Evolutionary conservation across 2,797 vertebrate genomes (phyloP).

Genomic region (Coreius guichenoti): DNA sequence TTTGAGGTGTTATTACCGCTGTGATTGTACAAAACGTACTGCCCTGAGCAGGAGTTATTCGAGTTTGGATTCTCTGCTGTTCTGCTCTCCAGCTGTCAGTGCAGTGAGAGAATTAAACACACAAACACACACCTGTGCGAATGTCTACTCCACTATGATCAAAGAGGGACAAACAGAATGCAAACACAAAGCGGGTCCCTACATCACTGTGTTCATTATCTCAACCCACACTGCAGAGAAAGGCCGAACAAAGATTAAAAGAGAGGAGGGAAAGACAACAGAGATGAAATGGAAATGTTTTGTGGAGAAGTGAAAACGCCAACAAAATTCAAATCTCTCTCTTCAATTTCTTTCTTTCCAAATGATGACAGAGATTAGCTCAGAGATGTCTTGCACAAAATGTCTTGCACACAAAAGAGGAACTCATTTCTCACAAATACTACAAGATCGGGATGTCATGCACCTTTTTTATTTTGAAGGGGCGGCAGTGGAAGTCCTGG

Average conservation of each 20-base stretch:
- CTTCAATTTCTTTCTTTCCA: not conserved
- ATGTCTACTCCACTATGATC: constrained; percentile 49
- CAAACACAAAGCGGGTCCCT: constrained; percentile 22
- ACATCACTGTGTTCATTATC: constrained; percentile 55
- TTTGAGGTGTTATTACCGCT: constrained; percentile 46
- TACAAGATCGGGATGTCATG: constrained; percentile 1
- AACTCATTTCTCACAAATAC: not conserved
- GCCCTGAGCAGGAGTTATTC: not conserved
- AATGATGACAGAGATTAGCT: constrained; percentile 21
- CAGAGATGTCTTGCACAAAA: constrained; percentile 8
- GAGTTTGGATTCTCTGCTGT: constrained; percentile 18
- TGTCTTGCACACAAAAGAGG: constrained; percentile 8
- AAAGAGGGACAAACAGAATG: constrained; percentile 38
- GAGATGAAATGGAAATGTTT: constrained; percentile 1
- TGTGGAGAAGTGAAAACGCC: not conserved
- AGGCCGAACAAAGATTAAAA: constrained; percentile 36
- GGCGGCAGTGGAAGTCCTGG: not conserved
- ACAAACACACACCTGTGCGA: constrained; percentile 44
- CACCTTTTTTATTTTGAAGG: constrained; percentile 15
- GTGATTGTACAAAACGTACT: constrained; percentile 22
- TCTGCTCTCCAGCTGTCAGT: constrained; percentile 30
- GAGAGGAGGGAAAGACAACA: not conserved
- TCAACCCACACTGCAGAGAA: constrained; percentile 34
- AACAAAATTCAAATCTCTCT: constrained; percentile 10
- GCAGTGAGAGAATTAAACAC: constrained; percentile 41